Conservation (phyloP, 2,888 invertebrate species). For the Ichneumoninae sp. region DNA sequence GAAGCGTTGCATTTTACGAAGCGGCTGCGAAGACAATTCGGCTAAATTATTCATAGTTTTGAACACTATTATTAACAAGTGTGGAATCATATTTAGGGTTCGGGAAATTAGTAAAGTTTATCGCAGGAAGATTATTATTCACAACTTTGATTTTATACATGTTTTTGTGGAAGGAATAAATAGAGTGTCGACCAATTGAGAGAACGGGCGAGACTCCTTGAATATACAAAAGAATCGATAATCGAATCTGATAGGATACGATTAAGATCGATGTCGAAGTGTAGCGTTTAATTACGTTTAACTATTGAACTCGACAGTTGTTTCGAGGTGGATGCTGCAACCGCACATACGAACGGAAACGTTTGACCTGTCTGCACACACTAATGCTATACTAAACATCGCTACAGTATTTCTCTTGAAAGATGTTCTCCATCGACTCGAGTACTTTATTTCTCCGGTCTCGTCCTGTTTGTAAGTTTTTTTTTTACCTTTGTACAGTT, state of each 20-base stretch:
- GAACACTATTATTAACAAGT: neutral
- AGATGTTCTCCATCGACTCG: slow-evolving; percentile 49
- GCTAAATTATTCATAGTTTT: neutral
- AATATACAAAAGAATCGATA: slow-evolving; percentile 42
- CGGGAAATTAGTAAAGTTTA: too few species aligned
- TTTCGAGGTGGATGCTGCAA: slow-evolving; percentile 69
- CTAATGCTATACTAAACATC: neutral
- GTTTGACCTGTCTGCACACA: slow-evolving; percentile 42
- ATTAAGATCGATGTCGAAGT: slow-evolving; percentile 44
- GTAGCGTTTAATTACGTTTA: slow-evolving; percentile 78
- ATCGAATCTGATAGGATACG: slow-evolving; percentile 51
- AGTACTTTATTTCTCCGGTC: slow-evolving; percentile 53
- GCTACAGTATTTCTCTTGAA: slow-evolving; percentile 38
- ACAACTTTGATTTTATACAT: neutral
- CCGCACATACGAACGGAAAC: slow-evolving; percentile 15
- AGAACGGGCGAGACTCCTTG: neutral
- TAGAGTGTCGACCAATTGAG: neutral
- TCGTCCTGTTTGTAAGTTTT: slow-evolving; percentile 35
- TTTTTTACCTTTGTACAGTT: slow-evolving; percentile 24
- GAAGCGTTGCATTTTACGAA: neutral
- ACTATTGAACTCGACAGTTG: slow-evolving; percentile 78
- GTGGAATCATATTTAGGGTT: too few species aligned
- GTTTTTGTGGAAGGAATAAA: neutral
- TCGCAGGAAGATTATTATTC: too few species aligned
- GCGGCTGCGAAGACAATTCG: neutral